A percentile compares a stretch with the other conserved stretches of the same genome.
These are phyloP conservation scores for Meloe dianella DNA, from an alignment of 2,888 invertebrate genomes.

Conservation along the genomic window DNA sequence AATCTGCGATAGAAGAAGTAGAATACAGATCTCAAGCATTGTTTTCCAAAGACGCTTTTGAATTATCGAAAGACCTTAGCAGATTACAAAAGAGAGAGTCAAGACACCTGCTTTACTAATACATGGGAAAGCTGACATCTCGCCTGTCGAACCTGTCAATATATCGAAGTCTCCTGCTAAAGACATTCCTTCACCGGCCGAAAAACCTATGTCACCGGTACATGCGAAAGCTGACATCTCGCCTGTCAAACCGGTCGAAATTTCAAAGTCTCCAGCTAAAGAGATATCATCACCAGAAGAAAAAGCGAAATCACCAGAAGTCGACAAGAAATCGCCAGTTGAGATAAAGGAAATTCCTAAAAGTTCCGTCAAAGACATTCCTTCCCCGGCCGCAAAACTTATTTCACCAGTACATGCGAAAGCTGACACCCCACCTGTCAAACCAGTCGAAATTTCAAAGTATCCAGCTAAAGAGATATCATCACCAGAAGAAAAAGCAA, in stretches of 20 bases:
- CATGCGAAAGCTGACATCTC: neutral
- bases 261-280: neutral
- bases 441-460: slow-evolving; percentile 2
- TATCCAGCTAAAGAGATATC: neutral
- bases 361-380: slow-evolving; percentile 32
- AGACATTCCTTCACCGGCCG: too few relatives aligned
- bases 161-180: neutral
- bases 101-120: too few relatives aligned
- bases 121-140: neutral
- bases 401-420: neutral
- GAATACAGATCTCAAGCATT: too few relatives aligned
- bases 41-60: too few relatives aligned
- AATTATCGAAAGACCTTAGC: too few relatives aligned
- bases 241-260: neutral
- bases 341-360: neutral
- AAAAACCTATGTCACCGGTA: neutral
- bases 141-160: neutral
- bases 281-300: neutral
- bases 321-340: slow-evolving; percentile 1
- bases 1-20: neutral
- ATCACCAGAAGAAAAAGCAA: slow-evolving; percentile 15
- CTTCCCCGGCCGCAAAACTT: neutral
- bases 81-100: too few relatives aligned
- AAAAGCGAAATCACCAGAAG: slow-evolving; percentile 12
- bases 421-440: neutral